Conservation (phyloP, 2,888 invertebrate species). For the Protula sp. region DNA sequence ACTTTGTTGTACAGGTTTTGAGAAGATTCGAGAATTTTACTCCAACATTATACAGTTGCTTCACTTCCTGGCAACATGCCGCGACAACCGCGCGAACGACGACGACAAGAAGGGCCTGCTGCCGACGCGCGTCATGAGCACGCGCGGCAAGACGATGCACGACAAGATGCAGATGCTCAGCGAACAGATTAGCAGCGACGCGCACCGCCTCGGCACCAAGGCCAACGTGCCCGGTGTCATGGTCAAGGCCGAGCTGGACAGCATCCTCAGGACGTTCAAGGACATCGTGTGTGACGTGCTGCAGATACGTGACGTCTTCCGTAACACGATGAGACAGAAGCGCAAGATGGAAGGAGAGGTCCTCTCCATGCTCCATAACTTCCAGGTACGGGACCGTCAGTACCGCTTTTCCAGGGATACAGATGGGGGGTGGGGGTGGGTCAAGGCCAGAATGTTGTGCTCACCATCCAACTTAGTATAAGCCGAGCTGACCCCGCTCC, state of each 20-base stretch:
- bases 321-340: constrained; percentile 6
- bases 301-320: constrained; percentile 1
- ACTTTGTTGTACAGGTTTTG: too few species aligned
- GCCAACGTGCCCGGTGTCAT: neutral
- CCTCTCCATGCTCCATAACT: constrained; percentile 8
- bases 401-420: too few species aligned
- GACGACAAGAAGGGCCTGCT: too few species aligned
- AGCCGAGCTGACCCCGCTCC: too few species aligned
- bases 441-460: too few species aligned
- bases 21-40: constrained; percentile 8
- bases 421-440: too few species aligned
- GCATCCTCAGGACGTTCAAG: neutral
- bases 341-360: constrained; percentile 9
- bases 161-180: constrained; percentile 9
- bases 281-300: constrained; percentile 6
- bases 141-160: neutral
- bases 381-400: neutral
- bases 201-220: constrained; percentile 1
- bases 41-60: constrained; percentile 11
- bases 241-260: constrained; percentile 8
- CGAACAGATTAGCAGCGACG: neutral
- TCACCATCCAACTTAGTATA: too few species aligned
- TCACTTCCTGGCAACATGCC: neutral
- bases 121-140: neutral
- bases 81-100: neutral